A percentile compares a stretch with the other conserved stretches of the same genome.
phyloP scores from a whole-genome alignment of 2,797 vertebrate species.

The Sebastes iracundus region DNA sequence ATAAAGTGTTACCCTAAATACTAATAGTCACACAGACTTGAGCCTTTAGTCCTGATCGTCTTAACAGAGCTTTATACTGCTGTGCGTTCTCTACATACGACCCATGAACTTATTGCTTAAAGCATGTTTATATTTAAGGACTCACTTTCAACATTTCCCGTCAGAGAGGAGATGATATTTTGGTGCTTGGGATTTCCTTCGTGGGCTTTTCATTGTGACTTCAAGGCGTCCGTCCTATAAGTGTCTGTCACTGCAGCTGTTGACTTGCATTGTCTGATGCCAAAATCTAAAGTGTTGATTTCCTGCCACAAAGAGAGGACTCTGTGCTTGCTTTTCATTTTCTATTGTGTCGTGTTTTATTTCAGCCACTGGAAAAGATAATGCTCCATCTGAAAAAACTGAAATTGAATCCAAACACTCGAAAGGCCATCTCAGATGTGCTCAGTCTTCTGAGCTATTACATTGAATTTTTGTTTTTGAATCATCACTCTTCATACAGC shows the following conservation, averaged over 20 bases:
- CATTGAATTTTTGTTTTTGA: background rate
- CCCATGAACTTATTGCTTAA: background rate
- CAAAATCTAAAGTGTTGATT: conserved; percentile 6
- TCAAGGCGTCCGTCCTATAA: background rate
- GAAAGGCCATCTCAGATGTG: conserved; percentile 16
- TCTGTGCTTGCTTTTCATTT: conserved; percentile 29
- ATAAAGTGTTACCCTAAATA: too few relatives aligned
- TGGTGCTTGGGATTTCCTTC: background rate
- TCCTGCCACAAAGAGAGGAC: background rate
- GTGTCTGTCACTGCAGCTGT: background rate
- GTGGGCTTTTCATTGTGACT: background rate
- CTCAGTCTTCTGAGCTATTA: conserved; percentile 9
- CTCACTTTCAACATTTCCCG: background rate
- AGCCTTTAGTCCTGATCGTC: background rate
- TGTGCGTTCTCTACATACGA: background rate
- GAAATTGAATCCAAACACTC: conserved; percentile 33
- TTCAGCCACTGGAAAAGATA: conserved; percentile 9
- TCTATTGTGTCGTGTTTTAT: conserved; percentile 24
- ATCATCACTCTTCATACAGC: background rate
- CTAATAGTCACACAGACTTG: background rate
- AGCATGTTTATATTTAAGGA: too few relatives aligned
- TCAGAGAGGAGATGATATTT: background rate
- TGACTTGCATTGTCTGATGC: background rate
- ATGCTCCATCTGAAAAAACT: conserved; percentile 32
- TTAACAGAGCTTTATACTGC: background rate